Evolutionary conservation across 2,113 vertebrate species (phyloP), one percentile per base, ranked within the genome.

Genomic region (Gavialis gangeticus): DNA sequence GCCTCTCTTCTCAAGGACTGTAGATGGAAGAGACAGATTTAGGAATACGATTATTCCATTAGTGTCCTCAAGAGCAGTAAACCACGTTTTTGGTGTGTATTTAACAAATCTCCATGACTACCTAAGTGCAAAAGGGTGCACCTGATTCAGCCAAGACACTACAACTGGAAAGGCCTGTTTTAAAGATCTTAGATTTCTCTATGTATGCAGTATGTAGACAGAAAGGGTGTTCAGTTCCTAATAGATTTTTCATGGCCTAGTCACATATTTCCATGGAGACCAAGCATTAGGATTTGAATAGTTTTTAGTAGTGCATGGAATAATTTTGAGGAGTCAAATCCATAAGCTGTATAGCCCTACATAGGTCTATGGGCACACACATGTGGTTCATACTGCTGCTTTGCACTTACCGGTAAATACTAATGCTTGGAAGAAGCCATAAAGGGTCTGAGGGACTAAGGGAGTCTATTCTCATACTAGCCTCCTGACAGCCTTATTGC

Each of bases 401-500:
- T 57, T 58, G 16, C n/a, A 13, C 71, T 79, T 84, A 37, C 21
- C 27, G 88, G 80, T 7, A 84, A 60, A 82, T 24, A n/a, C 5
- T 14, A 73, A 27, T 37, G 46, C 10, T 79, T 82, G 24, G 78
- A 73, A 82, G 75, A 87, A 93, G 82, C 87, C 85, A 91, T 83
- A 95, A 91, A 59, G 71, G 25, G 18, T 54, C 34, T 76, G 46
- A 46, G 46, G 46, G 46, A 87, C 71, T 10, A 28, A 75, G 96
- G 67, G 83, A 66, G 81, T 17, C 78, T 95, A 55, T 91, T 92
- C 15, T 10, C 82, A 86, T 95, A 76, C 86, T 95, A 88, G 71
- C 85, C 85, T 83, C 87, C 59, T 84, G 79, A 67, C 19, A 93
- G 91, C 77, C 89, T 96, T 96, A 82, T 97, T 97, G 97, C 97